Conservation (phyloP, 2,113 vertebrate species). For the Scytalopus superciliaris region DNA sequence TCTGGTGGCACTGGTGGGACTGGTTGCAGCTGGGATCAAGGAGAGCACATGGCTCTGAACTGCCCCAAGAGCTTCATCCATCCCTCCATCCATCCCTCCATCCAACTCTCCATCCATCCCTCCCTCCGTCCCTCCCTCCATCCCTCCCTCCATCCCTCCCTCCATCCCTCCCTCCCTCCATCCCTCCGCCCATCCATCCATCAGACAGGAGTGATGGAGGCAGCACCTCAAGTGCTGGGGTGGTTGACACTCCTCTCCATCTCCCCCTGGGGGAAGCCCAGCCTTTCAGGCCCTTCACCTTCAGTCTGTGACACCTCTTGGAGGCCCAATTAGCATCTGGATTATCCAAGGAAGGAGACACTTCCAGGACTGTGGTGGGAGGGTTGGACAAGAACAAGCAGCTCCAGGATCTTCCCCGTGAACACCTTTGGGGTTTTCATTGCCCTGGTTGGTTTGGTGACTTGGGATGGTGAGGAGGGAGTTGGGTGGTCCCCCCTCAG, state of each 20-base stretch:
- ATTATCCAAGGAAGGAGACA: not conserved
- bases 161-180: too few species aligned
- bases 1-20: not conserved
- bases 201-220: not conserved
- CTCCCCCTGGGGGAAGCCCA: not conserved
- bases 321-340: not conserved
- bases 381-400: not conserved
- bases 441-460: not conserved
- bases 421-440: not conserved
- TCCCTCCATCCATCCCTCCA: too few species aligned
- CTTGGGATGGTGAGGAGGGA: not conserved
- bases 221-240: not conserved
- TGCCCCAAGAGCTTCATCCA: too few species aligned
- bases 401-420: not conserved
- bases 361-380: not conserved
- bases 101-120: too few species aligned
- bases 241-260: not conserved
- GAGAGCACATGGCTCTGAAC: not conserved
- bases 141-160: too few species aligned
- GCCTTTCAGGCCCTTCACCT: not conserved
- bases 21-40: not conserved
- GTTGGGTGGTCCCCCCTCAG: not conserved
- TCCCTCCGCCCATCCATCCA: too few species aligned
- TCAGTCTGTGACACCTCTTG: not conserved
- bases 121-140: too few species aligned